Percentiles rank a stretch among this genome's conserved stretches.
These are phyloP conservation scores for Carpatolechia fugitivella DNA, from an alignment of 2,888 invertebrate species.

Conservation along the genomic window DNA sequence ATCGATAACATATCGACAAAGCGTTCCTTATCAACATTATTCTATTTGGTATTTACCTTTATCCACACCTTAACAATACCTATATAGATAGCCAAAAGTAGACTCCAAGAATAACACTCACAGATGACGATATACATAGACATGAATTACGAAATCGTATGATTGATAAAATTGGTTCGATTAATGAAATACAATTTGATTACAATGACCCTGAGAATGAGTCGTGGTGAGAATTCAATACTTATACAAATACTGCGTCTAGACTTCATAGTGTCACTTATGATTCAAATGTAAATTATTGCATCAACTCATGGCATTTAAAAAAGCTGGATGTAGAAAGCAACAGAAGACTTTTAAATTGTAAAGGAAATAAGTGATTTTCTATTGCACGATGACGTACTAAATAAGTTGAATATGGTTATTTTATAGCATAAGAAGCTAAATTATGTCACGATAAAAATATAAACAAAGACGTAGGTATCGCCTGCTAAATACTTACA, in stretches of 20 bases:
- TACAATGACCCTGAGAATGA: not conserved
- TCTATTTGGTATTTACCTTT: slow-evolving; percentile 25
- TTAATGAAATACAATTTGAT: not conserved
- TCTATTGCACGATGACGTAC: too few relatives aligned
- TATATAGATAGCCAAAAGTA: slow-evolving; percentile 18
- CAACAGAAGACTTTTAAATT: too few relatives aligned
- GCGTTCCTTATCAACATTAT: slow-evolving; percentile 21
- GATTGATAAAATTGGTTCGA: not conserved
- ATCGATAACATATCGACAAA: slow-evolving; percentile 38
- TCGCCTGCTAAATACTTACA: too few relatives aligned
- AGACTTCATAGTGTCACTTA: not conserved
- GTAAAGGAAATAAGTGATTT: too few relatives aligned
- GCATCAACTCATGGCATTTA: not conserved
- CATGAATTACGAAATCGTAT: not conserved
- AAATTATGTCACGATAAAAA: too few relatives aligned
- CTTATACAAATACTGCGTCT: not conserved
- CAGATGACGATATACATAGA: not conserved
- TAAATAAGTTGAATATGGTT: too few relatives aligned
- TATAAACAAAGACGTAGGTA: too few relatives aligned
- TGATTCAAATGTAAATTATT: not conserved
- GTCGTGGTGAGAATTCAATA: not conserved
- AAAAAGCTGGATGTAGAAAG: too few relatives aligned
- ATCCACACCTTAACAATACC: slow-evolving; percentile 37
- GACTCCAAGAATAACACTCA: not conserved
- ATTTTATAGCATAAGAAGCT: too few relatives aligned